These are phyloP conservation scores for Prinia subflava DNA, from an alignment of 2,113 vertebrate species.

Conservation along the genomic window DNA sequence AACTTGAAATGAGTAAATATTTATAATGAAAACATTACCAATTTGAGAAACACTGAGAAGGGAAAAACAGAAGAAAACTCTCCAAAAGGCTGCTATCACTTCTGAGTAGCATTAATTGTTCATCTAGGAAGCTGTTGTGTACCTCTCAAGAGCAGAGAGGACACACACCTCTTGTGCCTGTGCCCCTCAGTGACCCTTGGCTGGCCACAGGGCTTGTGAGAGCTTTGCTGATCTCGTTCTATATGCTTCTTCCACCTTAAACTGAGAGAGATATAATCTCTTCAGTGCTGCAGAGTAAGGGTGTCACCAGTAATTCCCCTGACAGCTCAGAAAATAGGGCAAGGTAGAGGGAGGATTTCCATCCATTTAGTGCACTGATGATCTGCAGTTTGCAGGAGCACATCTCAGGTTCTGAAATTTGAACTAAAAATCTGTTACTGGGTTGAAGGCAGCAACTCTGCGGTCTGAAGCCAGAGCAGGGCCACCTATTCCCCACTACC, in stretches of 20 bases:
- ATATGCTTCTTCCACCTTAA: not conserved
- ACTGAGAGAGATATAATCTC: not conserved
- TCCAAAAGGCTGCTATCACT: not conserved
- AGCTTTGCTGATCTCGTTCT: not conserved
- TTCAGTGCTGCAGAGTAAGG: accelerated
- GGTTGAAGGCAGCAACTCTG: not conserved
- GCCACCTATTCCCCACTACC: not conserved
- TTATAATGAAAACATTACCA: accelerated
- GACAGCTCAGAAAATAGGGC: not conserved
- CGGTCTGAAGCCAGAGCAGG: not conserved
- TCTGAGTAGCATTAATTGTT: not conserved
- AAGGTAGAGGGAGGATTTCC: not conserved
- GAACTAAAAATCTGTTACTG: not conserved
- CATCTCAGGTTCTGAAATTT: not conserved
- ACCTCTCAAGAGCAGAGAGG: not conserved
- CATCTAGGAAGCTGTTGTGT: not conserved
- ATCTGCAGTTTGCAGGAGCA: not conserved
- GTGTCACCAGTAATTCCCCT: not conserved
- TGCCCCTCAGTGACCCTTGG: not conserved
- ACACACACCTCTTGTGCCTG: not conserved
- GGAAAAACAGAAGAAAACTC: not conserved
- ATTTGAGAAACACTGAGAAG: not conserved
- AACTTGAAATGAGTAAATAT: not conserved
- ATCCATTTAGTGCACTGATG: not conserved
- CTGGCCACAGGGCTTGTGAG: not conserved